Conservation (phyloP, 64 coral and sea anemone genomes). For the Montipora capricornis region DNA sequence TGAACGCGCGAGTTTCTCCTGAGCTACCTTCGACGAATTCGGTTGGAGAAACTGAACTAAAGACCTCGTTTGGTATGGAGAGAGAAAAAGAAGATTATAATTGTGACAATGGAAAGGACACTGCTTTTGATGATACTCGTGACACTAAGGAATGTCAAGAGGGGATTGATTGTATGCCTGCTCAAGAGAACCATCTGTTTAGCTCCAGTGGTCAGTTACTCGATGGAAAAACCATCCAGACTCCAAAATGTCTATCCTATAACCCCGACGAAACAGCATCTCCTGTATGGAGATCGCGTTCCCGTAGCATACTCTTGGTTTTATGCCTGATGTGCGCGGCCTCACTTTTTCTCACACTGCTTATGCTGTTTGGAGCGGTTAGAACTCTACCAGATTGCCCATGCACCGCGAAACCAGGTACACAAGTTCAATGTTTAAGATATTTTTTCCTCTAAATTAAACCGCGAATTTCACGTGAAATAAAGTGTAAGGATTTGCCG, state of each 20-base stretch:
- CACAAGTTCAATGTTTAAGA: background rate
- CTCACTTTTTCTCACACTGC: background rate
- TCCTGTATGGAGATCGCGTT: background rate
- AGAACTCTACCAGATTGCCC: background rate
- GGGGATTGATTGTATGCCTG: background rate
- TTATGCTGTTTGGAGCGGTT: slow-evolving; percentile 6
- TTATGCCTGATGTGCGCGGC: slow-evolving; percentile 11
- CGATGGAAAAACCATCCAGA: background rate
- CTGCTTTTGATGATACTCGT: background rate
- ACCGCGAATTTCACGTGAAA: too few relatives aligned
- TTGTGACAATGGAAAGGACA: background rate
- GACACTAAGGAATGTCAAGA: slow-evolving; percentile 3
- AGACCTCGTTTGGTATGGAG: background rate
- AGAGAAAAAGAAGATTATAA: background rate
- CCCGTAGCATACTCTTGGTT: background rate
- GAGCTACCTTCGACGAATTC: background rate
- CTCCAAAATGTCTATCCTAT: background rate
- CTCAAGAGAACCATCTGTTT: background rate
- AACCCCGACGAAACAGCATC: background rate
- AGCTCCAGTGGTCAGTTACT: background rate
- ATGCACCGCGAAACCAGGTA: slow-evolving; percentile 8
- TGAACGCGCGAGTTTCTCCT: background rate
- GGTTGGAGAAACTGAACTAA: background rate
- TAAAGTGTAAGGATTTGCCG: too few relatives aligned
- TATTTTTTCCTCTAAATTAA: background rate